Percentiles rank a stretch among this genome's conserved stretches.
phyloP scores from a whole-genome alignment of 2,113 vertebrate genomes.

The Sinosuthora webbiana region DNA sequence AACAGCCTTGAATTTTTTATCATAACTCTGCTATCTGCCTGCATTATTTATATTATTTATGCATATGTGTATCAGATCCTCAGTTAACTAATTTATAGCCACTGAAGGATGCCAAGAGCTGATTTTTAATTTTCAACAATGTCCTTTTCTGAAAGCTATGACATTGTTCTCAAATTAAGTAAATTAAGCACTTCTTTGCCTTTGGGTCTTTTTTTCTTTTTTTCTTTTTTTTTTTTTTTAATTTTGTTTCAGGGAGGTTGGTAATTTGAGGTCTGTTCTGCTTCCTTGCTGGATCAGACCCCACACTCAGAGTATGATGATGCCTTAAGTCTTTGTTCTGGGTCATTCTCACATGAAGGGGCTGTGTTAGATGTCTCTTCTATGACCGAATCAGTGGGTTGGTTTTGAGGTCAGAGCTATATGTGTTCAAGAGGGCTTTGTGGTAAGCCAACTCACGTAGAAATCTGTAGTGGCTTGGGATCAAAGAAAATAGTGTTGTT shows the following conservation, averaged over 20 bases:
- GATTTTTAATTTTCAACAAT: neutral
- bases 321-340: neutral
- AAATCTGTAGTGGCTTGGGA: neutral
- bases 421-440: neutral
- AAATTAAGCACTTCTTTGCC: neutral
- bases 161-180: neutral
- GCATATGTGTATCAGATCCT: neutral
- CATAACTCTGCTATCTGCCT: neutral
- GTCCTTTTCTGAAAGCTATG: neutral
- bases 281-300: neutral
- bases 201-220: fast-evolving
- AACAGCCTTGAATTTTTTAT: neutral
- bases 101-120: neutral
- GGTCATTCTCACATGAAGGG: neutral
- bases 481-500: neutral
- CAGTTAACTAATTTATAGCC: neutral
- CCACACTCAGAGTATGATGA: neutral
- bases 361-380: neutral
- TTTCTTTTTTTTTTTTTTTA: no score
- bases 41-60: neutral
- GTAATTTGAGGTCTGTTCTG: neutral
- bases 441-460: neutral
- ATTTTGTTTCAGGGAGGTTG: neutral
- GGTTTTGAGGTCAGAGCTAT: conserved; percentile 2
- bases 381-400: neutral